Base-by-base conservation (phyloP, 2,888 invertebrate genomes). In the Gibbula magus region DNA sequence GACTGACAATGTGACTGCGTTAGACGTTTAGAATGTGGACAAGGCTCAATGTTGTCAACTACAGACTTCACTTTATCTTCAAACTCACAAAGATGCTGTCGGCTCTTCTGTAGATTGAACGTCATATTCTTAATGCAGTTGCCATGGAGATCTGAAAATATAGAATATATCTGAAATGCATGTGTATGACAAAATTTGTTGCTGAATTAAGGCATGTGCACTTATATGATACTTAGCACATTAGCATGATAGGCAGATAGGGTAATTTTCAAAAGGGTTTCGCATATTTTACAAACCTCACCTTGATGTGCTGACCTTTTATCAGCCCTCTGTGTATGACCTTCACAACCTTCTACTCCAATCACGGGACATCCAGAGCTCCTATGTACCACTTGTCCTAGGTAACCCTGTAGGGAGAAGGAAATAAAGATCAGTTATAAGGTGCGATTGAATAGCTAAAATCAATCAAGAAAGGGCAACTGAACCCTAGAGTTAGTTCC, bases 331-430 rank as follows among this genome's bases (percentile, higher is more conserved):
- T 85, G 81, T 4, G 86, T 85, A 51, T 90, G 88, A 53, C 86
- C 79, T 16, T 85, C 84, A 75, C 87, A 83, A 29, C 88, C 85
- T 79, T 92, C 92, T 8, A 92, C 61, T 13, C 91, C 91, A 70
- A 92, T 79, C 1, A 92, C 89, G n/a, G 83, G 67, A 77, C 87
- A 84, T 0, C 88, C 88, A 81, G 84, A 89, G 16, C 80, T 77
- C 25, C 82, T 77, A 61, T 88, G 86, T 13, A 92, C 81, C 10
- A 89, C 88, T 61, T 91, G 88, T 32, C 90, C 91, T 25, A 92
- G 84, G 78, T 92, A 92, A 1, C 92, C 92, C 92, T 92, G 82
- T 2, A 75, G 79, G 61, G 61, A 8, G 7, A 20, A 67, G 4
- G 7, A 20, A 67, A 13, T 52, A n/a, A 1, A 51, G 8, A 61